These are phyloP conservation scores for Lysandra coridon DNA, from an alignment of 2,888 invertebrate species.

Conservation along the genomic window DNA sequence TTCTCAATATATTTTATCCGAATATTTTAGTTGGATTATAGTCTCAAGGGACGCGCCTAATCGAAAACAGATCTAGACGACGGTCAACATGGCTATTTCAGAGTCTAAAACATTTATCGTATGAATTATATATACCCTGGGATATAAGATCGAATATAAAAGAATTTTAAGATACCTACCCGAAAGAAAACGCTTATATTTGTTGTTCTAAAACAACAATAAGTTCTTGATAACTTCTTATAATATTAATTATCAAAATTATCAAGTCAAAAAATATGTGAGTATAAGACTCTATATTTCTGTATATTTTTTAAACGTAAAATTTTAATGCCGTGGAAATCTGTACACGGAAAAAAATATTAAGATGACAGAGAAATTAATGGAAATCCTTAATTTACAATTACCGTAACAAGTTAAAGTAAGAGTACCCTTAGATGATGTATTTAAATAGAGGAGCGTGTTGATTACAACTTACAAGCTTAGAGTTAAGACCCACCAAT, in stretches of 20 bases:
- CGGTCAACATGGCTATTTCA: constrained; percentile 8
- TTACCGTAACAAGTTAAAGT: background rate
- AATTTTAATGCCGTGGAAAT: no score
- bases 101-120: constrained; percentile 1
- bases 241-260: no score
- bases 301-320: no score
- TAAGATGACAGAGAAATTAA: no score
- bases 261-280: no score
- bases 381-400: no score
- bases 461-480: constrained; percentile 13
- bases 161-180: background rate
- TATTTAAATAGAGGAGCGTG: background rate
- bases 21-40: background rate
- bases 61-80: constrained; percentile 13
- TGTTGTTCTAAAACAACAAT: no score
- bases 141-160: background rate
- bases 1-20: constrained; percentile 7
- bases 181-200: background rate
- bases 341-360: no score
- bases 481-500: background rate
- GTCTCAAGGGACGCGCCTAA: constrained; percentile 2
- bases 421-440: background rate
- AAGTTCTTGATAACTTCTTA: no score
- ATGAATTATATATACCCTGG: constrained; percentile 1
- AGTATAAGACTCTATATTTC: no score